Evolutionary conservation across 37 sponge, comb jelly and placozoan species (phyloP).

Genomic region (Theonella swinhoei): DNA sequence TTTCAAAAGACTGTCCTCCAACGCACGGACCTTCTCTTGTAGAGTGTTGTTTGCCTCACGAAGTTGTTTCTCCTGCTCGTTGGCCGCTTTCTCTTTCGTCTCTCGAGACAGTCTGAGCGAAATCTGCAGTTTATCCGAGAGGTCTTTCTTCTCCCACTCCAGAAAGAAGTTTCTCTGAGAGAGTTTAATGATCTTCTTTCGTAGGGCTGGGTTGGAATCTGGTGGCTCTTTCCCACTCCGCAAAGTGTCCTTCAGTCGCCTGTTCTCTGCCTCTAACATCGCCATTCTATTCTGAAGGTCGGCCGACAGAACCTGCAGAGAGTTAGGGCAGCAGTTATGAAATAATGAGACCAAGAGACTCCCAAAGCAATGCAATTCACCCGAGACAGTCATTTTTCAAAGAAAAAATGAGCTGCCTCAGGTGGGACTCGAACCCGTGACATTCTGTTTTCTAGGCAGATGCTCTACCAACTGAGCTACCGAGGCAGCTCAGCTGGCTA

Average conservation of each 20-base stretch:
- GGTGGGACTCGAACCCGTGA: no score
- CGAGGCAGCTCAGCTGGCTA: no score
- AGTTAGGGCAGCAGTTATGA: no score
- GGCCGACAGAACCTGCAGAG: background rate
- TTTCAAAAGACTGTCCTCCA: constrained; percentile 26
- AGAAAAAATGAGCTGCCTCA: no score
- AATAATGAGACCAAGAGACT: no score
- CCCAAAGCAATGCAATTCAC: no score
- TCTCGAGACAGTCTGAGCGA: constrained; percentile 27
- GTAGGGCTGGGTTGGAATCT: constrained; percentile 6
- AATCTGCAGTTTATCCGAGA: constrained; percentile 16
- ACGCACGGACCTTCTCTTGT: background rate
- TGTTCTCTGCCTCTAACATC: constrained; percentile 15
- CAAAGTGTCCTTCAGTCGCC: background rate
- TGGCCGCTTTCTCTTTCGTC: constrained; percentile 10
- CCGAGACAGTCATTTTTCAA: no score
- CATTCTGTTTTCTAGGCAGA: no score
- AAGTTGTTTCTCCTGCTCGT: background rate
- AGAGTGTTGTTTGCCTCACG: constrained; percentile 28
- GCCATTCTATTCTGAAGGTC: background rate
- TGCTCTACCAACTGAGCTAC: no score
- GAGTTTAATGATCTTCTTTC: constrained; percentile 47
- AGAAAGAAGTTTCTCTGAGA: constrained; percentile 31
- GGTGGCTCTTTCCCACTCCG: background rate
- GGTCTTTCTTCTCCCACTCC: constrained; percentile 40